Base-by-base conservation (phyloP, 2,888 invertebrate species). In the Drosophila birchii region DNA sequence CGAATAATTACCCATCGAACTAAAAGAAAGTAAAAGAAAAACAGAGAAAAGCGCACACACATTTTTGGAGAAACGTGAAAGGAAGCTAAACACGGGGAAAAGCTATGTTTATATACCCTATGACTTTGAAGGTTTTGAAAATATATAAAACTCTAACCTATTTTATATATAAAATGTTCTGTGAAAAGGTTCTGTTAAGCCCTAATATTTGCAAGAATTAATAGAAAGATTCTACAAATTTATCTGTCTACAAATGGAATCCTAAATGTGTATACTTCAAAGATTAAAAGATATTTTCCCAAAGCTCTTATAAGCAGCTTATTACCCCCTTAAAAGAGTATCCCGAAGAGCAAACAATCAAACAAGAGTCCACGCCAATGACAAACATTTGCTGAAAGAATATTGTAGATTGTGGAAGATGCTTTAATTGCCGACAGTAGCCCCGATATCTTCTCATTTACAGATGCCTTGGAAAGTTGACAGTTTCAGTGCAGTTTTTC, bases 401-500 rank as follows among this genome's bases (percentile, higher is more conserved):
- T 71, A 62, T 44, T 69, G 71, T 56, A 43, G 61, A 43, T 39
- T 58, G 71, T 61, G 55, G 73, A 38, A 56, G 70, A 59, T 36
- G 60, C 49, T 55, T 61, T 71, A 71, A 71, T 71, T 71, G 55
- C 74, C 29, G 53, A 74, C 71, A 71, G 71, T 56, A 49, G 67
- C 67, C 47, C 47, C 67, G 67, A 70, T 70, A 70, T 70, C 47
- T 56, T 34, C 67, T 55, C 56, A 68, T 74, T 71, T 74, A 63
- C 36, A 43, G 71, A 61, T 55, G 74, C 47, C 73, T 64, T 75
- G 79, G 84, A 85, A 85, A 85, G 84, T 85, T 87, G 84, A 84
- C 88, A 84, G 76, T 86, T 84, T 70, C 71, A 83, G 81, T 76
- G 88, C 85, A 85, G 66, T 58, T 58, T 58, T 70, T 72, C 70